Evolutionary conservation across 2,888 invertebrate genomes (phyloP).

Genomic region (Drosophila hamatofila): DNA sequence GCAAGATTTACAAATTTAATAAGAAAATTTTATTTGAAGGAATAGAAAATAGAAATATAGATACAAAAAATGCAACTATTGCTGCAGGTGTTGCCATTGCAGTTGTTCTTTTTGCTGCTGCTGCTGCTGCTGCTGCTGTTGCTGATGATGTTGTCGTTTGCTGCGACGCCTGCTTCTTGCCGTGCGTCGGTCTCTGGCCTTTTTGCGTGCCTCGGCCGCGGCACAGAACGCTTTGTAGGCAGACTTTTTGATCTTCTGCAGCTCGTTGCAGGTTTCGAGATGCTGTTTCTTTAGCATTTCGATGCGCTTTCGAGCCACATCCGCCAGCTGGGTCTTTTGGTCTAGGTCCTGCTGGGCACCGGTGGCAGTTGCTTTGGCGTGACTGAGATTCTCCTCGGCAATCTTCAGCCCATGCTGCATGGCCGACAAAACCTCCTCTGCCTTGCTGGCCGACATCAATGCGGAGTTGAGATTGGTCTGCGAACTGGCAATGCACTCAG

Average conservation of each 20-base stretch:
- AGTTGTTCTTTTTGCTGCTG: neutral
- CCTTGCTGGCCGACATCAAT: conserved; percentile 87
- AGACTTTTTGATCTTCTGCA: conserved; percentile 89
- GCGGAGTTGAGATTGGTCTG: conserved; percentile 88
- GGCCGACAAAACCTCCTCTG: conserved; percentile 86
- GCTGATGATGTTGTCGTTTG: neutral
- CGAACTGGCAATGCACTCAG: conserved; percentile 87
- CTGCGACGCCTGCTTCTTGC: neutral
- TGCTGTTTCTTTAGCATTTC: conserved; percentile 88
- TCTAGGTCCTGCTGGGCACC: conserved; percentile 88
- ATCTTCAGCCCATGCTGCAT: conserved; percentile 85
- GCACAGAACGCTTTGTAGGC: conserved; percentile 89
- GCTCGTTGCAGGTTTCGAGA: conserved; percentile 88
- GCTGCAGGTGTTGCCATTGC: neutral
- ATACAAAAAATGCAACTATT: neutral
- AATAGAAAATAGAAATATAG: conserved; percentile 1
- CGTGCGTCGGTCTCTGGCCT: conserved; percentile 55
- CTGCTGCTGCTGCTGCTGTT: neutral
- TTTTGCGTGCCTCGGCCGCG: conserved; percentile 89
- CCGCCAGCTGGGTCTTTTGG: conserved; percentile 89
- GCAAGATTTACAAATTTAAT: neutral
- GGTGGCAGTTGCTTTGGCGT: conserved; percentile 87
- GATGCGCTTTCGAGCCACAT: conserved; percentile 88
- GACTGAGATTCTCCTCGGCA: conserved; percentile 86
- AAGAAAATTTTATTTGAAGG: neutral